Percentiles rank a stretch among this genome's conserved stretches.
Evolutionary conservation across 2,888 invertebrate species (phyloP).

Genomic region (Oxyscelio sp.): DNA sequence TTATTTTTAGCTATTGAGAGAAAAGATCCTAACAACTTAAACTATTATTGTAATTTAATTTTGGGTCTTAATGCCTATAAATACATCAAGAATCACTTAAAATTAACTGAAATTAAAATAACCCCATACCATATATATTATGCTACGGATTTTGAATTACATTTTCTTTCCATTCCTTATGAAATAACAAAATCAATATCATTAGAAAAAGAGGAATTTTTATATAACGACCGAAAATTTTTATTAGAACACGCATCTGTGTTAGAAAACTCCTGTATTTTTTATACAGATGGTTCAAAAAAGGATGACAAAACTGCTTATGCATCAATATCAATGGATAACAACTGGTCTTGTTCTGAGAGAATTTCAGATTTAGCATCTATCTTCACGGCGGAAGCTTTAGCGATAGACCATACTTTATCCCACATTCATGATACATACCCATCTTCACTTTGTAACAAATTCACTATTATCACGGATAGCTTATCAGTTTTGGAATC

Average conservation of each 20-base stretch:
- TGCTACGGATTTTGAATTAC: too few species aligned
- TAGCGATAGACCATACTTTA: background rate
- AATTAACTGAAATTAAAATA: too few species aligned
- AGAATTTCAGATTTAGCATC: conserved; percentile 3
- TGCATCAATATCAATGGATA: background rate
- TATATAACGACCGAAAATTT: too few species aligned
- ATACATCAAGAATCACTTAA: too few species aligned
- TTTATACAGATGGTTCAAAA: conserved; percentile 22
- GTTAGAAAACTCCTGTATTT: background rate
- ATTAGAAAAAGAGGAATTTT: too few species aligned
- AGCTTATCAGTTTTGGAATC: conserved; percentile 26
- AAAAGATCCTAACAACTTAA: too few species aligned
- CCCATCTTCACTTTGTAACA: too few species aligned
- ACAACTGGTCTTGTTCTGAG: background rate
- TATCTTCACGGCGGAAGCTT: background rate
- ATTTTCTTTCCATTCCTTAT: too few species aligned
- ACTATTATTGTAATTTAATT: background rate
- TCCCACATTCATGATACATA: background rate
- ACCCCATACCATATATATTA: too few species aligned
- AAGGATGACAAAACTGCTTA: background rate
- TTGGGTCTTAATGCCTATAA: too few species aligned
- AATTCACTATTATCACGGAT: conserved; percentile 5
- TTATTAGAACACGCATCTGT: background rate
- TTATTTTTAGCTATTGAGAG: too few species aligned
- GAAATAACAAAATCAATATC: too few species aligned